Percentiles rank a stretch among this genome's conserved stretches.
Conservation (phyloP, 1,140 invertebrate species). For the Drosophila varians region DNA sequence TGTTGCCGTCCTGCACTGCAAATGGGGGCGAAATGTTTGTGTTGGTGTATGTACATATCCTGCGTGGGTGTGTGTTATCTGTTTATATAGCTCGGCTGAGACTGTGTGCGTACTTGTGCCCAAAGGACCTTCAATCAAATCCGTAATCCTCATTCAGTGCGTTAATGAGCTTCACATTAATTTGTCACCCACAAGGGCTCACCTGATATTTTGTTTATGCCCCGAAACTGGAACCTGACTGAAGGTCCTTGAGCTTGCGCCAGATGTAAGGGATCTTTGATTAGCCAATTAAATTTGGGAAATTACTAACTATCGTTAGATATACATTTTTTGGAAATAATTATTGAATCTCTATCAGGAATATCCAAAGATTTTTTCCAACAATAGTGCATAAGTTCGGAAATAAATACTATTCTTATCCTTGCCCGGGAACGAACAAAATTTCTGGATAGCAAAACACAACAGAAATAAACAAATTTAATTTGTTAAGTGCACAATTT, state of each 20-base stretch:
- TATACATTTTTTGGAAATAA: neutral
- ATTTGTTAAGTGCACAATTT: conserved; percentile 68
- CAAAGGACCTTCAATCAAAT: conserved; percentile 78
- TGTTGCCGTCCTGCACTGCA: conserved; percentile 25
- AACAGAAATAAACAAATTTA: conserved; percentile 38
- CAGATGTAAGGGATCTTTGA: neutral
- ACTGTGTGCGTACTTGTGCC: conserved; percentile 57
- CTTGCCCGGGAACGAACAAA: neutral
- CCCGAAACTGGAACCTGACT: conserved; percentile 29
- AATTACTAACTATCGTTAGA: neutral
- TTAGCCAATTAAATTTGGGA: conserved; percentile 7
- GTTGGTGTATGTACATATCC: conserved; percentile 18
- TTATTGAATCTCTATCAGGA: too few species aligned
- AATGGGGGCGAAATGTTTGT: conserved; percentile 61
- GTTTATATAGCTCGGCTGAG: conserved; percentile 36
- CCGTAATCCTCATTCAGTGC: conserved; percentile 78
- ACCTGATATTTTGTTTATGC: conserved; percentile 60
- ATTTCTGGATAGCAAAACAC: conserved; percentile 19
- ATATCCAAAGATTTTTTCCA: neutral
- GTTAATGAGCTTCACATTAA: conserved; percentile 81
- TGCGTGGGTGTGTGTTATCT: conserved; percentile 35
- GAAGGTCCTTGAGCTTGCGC: conserved; percentile 47
- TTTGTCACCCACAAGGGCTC: conserved; percentile 70
- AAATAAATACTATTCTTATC: conserved; percentile 1
- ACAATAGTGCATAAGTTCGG: neutral